Conservation (phyloP, 2,888 invertebrate genomes). For the Macrosoma leucophasiata region DNA sequence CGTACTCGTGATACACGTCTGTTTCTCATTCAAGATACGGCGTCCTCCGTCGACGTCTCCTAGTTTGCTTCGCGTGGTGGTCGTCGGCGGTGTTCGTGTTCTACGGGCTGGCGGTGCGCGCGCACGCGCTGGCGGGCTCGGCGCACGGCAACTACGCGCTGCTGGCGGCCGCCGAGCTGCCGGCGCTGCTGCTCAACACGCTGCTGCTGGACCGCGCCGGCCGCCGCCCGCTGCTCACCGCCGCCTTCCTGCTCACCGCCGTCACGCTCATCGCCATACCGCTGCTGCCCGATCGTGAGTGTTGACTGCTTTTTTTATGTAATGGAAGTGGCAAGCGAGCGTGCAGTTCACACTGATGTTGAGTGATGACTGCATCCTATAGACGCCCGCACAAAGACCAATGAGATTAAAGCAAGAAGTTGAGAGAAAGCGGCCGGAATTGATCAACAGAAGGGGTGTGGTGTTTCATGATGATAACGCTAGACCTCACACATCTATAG, state of each 20-base stretch:
- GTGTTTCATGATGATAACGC: too few species aligned
- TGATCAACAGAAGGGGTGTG: too few species aligned
- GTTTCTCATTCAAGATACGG: constrained; percentile 48
- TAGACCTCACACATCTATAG: too few species aligned
- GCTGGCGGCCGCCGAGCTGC: constrained; percentile 57
- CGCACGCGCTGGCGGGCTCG: constrained; percentile 53
- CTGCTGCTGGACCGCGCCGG: constrained; percentile 60
- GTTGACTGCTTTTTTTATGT: constrained; percentile 1
- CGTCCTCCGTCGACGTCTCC: constrained; percentile 51
- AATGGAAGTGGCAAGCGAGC: too few species aligned
- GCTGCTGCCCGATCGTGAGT: constrained; percentile 42
- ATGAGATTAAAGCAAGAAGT: too few species aligned
- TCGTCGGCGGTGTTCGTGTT: constrained; percentile 63
- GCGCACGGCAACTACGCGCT: constrained; percentile 57
- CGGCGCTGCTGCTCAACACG: constrained; percentile 56
- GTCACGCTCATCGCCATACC: constrained; percentile 48
- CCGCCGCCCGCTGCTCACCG: constrained; percentile 54
- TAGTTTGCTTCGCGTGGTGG: constrained; percentile 65
- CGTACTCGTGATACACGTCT: too few species aligned
- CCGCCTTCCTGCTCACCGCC: constrained; percentile 55
- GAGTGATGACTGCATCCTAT: too few species aligned
- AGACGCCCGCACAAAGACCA: too few species aligned
- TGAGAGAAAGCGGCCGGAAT: too few species aligned
- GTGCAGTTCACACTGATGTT: too few species aligned
- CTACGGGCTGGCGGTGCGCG: constrained; percentile 62